A percentile compares a stretch with the other conserved stretches of the same genome.
Conservation (phyloP, 2,888 invertebrate genomes). For the Panorpa germanica region DNA sequence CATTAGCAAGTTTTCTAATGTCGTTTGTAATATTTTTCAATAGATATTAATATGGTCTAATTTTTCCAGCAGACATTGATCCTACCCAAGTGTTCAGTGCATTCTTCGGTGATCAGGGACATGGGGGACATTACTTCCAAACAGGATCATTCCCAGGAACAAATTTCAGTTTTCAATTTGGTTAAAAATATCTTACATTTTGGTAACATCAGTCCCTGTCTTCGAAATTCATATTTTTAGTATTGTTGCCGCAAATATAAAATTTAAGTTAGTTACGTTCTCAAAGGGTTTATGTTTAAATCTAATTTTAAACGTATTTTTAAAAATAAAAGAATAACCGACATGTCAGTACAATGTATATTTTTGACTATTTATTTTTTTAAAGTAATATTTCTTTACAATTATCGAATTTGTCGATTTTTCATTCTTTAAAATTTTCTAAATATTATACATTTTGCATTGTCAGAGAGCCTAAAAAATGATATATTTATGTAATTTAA, state of each 20-base stretch:
- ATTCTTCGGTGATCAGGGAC: slow-evolving; percentile 48
- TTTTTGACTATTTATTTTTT: too few species aligned
- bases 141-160: slow-evolving; percentile 32
- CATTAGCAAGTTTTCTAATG: not conserved
- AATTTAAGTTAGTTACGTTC: too few species aligned
- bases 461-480: too few species aligned
- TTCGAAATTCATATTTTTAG: too few species aligned
- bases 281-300: too few species aligned
- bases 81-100: slow-evolving; percentile 71
- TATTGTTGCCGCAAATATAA: too few species aligned
- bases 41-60: slow-evolving; percentile 11
- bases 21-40: slow-evolving; percentile 7
- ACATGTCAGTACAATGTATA: not conserved
- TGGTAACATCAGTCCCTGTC: not conserved
- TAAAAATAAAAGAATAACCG: slow-evolving; percentile 6
- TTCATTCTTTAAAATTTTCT: too few species aligned
- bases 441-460: too few species aligned
- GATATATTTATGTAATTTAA: too few species aligned
- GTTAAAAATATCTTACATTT: slow-evolving; percentile 22
- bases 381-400: too few species aligned
- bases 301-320: too few species aligned
- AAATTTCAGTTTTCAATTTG: slow-evolving; percentile 51
- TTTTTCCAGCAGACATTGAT: slow-evolving; percentile 47
- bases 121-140: slow-evolving; percentile 32
- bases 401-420: too few species aligned